A percentile compares a stretch with the other conserved stretches of the same genome.
phyloP scores from a whole-genome alignment of 1,140 invertebrate genomes.

The Diachasmimorpha longicaudata region DNA sequence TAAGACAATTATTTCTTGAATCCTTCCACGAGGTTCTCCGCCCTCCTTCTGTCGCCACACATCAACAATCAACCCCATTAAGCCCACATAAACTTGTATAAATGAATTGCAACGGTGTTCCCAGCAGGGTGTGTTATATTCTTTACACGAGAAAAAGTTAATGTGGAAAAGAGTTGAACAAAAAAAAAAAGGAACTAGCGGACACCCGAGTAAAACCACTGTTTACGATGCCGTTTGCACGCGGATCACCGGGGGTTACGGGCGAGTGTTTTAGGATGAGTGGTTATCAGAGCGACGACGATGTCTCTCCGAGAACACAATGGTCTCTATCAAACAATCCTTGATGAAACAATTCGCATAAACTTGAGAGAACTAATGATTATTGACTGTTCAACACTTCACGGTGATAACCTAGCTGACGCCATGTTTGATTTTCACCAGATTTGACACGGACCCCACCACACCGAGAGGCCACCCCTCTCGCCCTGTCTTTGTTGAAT shows the following conservation, averaged over 20 bases:
- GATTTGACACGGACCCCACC: slow-evolving; percentile 31
- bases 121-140: not conserved
- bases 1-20: too few species aligned
- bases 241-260: slow-evolving; percentile 26
- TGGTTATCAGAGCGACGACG: slow-evolving; percentile 33
- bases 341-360: slow-evolving; percentile 24
- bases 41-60: too few species aligned
- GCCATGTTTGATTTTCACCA: slow-evolving; percentile 38
- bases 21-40: too few species aligned
- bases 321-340: slow-evolving; percentile 27
- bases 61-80: not conserved
- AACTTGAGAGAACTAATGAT: slow-evolving; percentile 10
- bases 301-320: slow-evolving; percentile 35
- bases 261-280: not conserved
- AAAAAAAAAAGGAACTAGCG: slow-evolving; percentile 34
- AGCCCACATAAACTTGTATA: not conserved
- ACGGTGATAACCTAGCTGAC: slow-evolving; percentile 38
- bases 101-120: too few species aligned
- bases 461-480: not conserved
- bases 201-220: slow-evolving; percentile 46
- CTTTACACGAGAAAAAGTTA: not conserved
- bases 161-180: not conserved
- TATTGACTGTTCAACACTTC: slow-evolving; percentile 11
- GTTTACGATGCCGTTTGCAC: slow-evolving; percentile 43
- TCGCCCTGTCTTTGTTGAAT: too few species aligned